Evolutionary conservation across 2,888 invertebrate genomes (phyloP), one percentile per base, ranked within the genome.

Genomic region (Chamaedrilus cognettii): DNA sequence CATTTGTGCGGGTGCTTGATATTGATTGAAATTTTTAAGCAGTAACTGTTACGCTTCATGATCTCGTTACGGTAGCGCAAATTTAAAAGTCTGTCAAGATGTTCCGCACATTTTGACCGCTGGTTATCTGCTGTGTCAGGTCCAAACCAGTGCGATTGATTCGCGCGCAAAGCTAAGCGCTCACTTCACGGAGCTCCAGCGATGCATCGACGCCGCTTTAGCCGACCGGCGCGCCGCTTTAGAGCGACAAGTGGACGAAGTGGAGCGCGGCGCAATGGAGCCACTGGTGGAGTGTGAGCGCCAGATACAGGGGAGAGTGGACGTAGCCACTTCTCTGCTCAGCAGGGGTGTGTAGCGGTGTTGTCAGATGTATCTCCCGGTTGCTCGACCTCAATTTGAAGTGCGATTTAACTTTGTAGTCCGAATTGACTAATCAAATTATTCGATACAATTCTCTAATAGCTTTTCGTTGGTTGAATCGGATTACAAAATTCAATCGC

Each of bases 231-330:
- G 77, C 55, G 55, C 34, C 4, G 67, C 74, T 15, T 68, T 82
- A 63, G 57, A 75, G 50, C 50, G 64, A 30, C 76, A 80, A 63
- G 75, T 82, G 3, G 74, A 75, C 31, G 64, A 66, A 7, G 72
- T 78, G 11, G 77, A 78, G 35, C 64, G 65, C 11, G 64, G 68
- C 4, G 76, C 79, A 19, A 68, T 80, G 28, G 70, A 72, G 19
- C 81, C 82, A 15, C 69, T 82, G 32, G 63, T 69, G 26, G 70
- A 78, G 57, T 79, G 80, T 75, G 77, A 78, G 56, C 76, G 77
- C 15, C 67, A 80, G 60, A 76, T 82, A 34, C 74, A 77, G 58
- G 68, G 77, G 19, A 75, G 76, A 32, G 71, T 80, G 19, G 64
- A 66, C 15, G 74, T 72, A 33, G 79, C 80, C n/a, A 59, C 71